A percentile compares a stretch with the other conserved stretches of the same genome.
Evolutionary conservation across 2,888 invertebrate genomes (phyloP).

Genomic region (Platynereis dumerilii): DNA sequence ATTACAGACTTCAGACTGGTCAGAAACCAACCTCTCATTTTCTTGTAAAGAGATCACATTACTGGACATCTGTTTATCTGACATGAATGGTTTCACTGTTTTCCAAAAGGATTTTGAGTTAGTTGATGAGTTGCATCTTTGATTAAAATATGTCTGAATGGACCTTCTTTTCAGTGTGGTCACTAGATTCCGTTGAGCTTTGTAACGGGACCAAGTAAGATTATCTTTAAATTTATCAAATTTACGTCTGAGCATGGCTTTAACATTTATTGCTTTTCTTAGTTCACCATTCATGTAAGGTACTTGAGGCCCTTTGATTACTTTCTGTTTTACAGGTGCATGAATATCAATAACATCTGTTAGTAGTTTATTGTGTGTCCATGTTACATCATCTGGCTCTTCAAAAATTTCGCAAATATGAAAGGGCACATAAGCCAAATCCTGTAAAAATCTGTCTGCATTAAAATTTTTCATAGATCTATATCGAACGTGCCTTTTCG

Average conservation of each 20-base stretch:
- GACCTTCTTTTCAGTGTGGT: not conserved
- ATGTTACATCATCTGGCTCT: too few relatives aligned
- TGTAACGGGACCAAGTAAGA: not conserved
- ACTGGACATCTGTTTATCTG: too few relatives aligned
- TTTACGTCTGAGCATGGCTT: not conserved
- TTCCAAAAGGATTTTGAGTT: too few relatives aligned
- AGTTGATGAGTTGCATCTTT: not conserved
- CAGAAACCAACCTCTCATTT: too few relatives aligned
- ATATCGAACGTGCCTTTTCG: not conserved
- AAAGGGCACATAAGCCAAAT: too few relatives aligned
- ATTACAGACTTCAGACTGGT: too few relatives aligned
- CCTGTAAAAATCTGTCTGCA: too few relatives aligned
- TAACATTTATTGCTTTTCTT: conserved; percentile 2
- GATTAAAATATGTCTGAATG: not conserved
- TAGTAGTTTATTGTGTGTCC: not conserved
- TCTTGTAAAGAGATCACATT: too few relatives aligned
- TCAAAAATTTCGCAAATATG: too few relatives aligned
- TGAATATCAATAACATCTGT: not conserved
- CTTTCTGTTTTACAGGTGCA: not conserved
- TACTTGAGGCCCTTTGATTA: not conserved
- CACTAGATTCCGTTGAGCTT: not conserved
- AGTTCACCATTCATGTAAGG: conserved; percentile 2
- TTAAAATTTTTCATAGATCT: conserved; percentile 1
- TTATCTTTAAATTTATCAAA: not conserved
- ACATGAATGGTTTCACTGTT: too few relatives aligned